Conservation (phyloP, 2,888 invertebrate species). For the Ichneumon xanthorius region DNA sequence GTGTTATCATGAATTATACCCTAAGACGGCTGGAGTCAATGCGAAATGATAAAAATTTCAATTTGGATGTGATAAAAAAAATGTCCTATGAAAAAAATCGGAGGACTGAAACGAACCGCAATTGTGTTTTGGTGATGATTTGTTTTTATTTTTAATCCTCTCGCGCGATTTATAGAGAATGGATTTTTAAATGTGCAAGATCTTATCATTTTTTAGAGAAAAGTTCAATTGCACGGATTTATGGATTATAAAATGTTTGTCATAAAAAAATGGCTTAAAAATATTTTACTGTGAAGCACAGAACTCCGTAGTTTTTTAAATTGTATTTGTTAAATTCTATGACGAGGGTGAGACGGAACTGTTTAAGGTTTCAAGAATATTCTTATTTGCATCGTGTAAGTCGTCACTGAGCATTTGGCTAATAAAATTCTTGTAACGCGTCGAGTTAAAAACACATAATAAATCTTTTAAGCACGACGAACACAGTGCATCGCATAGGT, state of each 20-base stretch:
- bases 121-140: background rate
- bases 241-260: too few species aligned
- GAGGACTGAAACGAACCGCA: background rate
- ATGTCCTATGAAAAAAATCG: background rate
- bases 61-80: background rate
- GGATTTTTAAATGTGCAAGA: too few species aligned
- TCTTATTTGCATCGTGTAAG: background rate
- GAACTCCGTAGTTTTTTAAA: background rate
- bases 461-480: slow-evolving; percentile 44
- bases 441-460: slow-evolving; percentile 54
- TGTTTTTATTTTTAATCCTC: too few species aligned
- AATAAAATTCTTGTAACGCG: slow-evolving; percentile 39
- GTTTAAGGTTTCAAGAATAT: background rate
- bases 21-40: background rate
- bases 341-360: background rate
- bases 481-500: slow-evolving; percentile 62
- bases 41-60: background rate
- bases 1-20: background rate
- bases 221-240: too few species aligned
- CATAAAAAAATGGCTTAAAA: background rate
- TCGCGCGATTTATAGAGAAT: too few species aligned
- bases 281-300: background rate
- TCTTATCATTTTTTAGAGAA: too few species aligned
- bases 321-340: too few species aligned
- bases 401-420: slow-evolving; percentile 36